Base-by-base conservation (phyloP, 1,140 invertebrate genomes). In the Drosophila fuyamai region DNA sequence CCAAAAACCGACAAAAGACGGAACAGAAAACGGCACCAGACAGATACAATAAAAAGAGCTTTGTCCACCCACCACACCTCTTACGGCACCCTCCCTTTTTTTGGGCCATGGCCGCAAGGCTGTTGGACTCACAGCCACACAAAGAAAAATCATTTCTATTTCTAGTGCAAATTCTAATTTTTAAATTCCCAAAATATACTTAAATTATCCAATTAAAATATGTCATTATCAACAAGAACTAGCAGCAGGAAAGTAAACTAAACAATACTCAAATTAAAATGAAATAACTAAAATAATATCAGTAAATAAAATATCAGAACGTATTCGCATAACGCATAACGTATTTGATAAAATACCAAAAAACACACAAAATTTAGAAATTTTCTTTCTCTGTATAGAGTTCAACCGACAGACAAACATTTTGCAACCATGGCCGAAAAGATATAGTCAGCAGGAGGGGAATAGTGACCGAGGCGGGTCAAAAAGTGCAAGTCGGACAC, bases 331-430 rank as follows among this genome's bases (percentile, higher is more conserved):
- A n/a, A n/a, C n/a, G n/a, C n/a, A n/a, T n/a, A n/a, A n/a, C n/a
- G n/a, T n/a, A n/a, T n/a, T n/a, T n/a, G n/a, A n/a, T n/a, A n/a
- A n/a, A n/a, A n/a, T n/a, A 23, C 3, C 2, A 23, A 18, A 18
- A 18, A 18, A 16, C 13, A 12, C 27, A 16, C 1, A 14, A 13
- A 2, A 4, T 2, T 16, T 12, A 4, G 4, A 1, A 12, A 12
- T 5, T 9, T 38, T 62, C 38, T 67, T 35, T 2, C 62, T 23
- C 61, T 54, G 61, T 53, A 62, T 12, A 29, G 38, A 53, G 61
- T 76, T 73, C 57, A 82, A 82, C 79, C 79, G 76, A 50, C 82
- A 76, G 82, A 51, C 75, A 86, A 86, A 86, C 82, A 86, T 82
- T 86, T 40, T 82, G 58, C 71, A 82, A 86, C 83, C 82, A 86